Evolutionary conservation across 1,140 invertebrate genomes (phyloP), one percentile per base, ranked within the genome.

Genomic region (Penaeus indicus): DNA sequence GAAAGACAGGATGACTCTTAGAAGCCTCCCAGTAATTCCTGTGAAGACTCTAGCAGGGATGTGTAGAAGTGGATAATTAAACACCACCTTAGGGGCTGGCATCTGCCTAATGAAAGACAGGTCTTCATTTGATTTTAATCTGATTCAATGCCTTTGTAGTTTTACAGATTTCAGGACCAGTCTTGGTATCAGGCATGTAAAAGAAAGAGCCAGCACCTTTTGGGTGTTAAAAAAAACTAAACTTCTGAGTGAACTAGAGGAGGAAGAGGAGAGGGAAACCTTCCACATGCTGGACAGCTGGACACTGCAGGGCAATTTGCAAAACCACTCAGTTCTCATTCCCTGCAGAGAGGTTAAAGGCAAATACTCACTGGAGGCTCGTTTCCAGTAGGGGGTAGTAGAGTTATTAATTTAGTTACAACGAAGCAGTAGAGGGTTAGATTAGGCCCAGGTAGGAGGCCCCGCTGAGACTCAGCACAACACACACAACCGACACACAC

Each of bases 401-500:
- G 85, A 86, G 89, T 90, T 83, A 82, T 89, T 82, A 84, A 69
- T 90, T 90, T 84, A 84, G 85, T 83, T 90, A 85, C 79, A 89
- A 84, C 84, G 82, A 85, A 84, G 82, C 64, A 90, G 80, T 89
- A 81, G 84, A 82, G 77, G 86, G 64, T 91, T 90, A 89, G 88
- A 90, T 90, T 90, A 94, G 92, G 91, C 94, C 94, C 92, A 96
- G 94, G 93, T 96, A 96, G 93, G 95, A 94, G 92, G 94, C 95
- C 92, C 96, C 94, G 92, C 95, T 95, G 90, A 95, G 95, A 91
- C 95, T 95, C 93, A 97, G 93, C 92, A 98, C 95, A 92, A 98
- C 94, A 92, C 96, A 96, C 93, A 99, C 95, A 93, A 99, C 95
- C 92, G 97, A 95, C 93, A 99, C 95, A 94, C 98, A 98, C 93